phyloP scores from a whole-genome alignment of 1,140 invertebrate species.

The Centruroides sculpturatus region DNA sequence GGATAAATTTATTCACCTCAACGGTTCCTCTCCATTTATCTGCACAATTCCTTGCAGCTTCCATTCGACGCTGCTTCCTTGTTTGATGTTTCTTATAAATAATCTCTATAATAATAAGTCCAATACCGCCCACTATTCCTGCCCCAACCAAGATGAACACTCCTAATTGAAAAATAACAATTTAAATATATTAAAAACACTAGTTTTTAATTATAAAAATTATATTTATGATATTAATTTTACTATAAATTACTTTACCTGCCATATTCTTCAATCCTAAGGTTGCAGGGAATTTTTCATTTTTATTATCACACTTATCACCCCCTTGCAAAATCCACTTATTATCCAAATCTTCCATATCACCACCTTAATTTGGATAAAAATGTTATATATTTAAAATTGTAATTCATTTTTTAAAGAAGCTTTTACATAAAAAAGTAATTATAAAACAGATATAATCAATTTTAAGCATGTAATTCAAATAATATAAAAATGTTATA shows the following conservation, averaged over 20 bases:
- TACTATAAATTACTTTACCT: background rate
- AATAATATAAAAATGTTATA: too few relatives aligned
- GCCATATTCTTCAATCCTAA: conserved; percentile 96
- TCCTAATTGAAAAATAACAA: conserved; percentile 39
- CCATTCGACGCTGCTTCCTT: conserved; percentile 81
- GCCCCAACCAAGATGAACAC: conserved; percentile 22
- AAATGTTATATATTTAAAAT: too few relatives aligned
- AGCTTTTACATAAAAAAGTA: too few relatives aligned
- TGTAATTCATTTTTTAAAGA: too few relatives aligned
- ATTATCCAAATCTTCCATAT: conserved; percentile 92
- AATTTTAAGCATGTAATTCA: too few relatives aligned
- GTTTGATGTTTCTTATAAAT: conserved; percentile 95
- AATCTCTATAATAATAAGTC: conserved; percentile 92
- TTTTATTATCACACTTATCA: conserved; percentile 72
- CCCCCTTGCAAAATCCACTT: conserved; percentile 82
- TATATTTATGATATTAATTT: background rate
- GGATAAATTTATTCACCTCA: conserved; percentile 44
- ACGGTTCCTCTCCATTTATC: conserved; percentile 90
- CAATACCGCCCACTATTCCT: conserved; percentile 74
- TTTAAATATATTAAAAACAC: background rate
- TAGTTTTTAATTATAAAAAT: background rate
- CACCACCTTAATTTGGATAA: conserved; percentile 51
- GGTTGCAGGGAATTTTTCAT: conserved; percentile 87
- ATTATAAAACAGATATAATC: too few relatives aligned
- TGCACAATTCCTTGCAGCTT: conserved; percentile 81